Percentiles rank a stretch among this genome's conserved stretches.
Conservation (phyloP, 2,888 invertebrate species). For the Apamea sordens region DNA sequence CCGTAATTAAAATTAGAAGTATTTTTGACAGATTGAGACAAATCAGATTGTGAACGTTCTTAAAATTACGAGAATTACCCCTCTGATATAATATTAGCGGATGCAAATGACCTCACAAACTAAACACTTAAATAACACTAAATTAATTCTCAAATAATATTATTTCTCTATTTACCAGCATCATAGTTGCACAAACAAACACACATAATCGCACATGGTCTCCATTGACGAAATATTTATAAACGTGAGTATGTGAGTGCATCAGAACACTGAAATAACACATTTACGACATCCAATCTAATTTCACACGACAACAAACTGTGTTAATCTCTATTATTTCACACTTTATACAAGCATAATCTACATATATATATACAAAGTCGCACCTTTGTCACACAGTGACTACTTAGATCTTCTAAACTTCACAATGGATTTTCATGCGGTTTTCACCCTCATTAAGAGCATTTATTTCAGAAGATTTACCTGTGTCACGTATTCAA, state of each 20-base stretch:
- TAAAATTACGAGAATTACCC: no score
- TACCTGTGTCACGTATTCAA: not conserved
- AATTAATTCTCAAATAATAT: not conserved
- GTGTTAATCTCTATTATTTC: slow-evolving; percentile 8
- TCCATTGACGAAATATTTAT: slow-evolving; percentile 14
- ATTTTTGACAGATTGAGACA: no score
- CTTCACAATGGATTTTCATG: not conserved
- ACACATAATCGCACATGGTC: slow-evolving; percentile 11
- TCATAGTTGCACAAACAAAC: not conserved
- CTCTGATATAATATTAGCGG: not conserved
- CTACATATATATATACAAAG: not conserved
- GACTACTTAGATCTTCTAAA: not conserved
- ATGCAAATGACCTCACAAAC: not conserved
- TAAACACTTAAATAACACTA: not conserved
- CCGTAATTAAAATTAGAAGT: no score
- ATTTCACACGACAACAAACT: slow-evolving; percentile 3
- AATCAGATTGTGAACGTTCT: no score
- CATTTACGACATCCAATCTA: slow-evolving; percentile 31
- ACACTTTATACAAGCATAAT: not conserved
- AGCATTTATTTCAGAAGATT: not conserved
- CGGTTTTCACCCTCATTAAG: not conserved
- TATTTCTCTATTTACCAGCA: not conserved
- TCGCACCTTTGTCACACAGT: no score
- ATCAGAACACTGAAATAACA: not conserved
- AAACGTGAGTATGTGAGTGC: not conserved